Base-by-base conservation (phyloP, 2,113 vertebrate species). In the Tiliqua scincoides region DNA sequence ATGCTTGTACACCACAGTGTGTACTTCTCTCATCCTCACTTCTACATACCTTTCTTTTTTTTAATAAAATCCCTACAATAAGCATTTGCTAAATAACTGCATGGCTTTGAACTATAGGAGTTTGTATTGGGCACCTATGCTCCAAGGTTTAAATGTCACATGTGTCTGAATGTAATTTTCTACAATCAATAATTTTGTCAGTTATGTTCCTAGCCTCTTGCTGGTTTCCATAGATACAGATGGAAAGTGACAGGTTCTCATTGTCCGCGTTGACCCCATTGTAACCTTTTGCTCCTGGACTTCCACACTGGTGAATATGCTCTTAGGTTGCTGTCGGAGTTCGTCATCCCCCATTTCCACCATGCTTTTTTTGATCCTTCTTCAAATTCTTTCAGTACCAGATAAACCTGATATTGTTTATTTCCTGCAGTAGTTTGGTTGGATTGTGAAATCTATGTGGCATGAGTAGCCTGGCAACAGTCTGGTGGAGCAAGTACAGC, bases 171-270 rank as follows among this genome's bases (percentile, higher is more conserved):
- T 61, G 40, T 57, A 76, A 65, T 85, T 86, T 86, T 54, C 73
- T 57, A 0, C 2, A 18, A 95, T 95, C 94, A 92, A 94, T 94
- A 94, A 94, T 93, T 89, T 78, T 85, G 79, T 52, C 88, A 72
- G 61, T 40, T 71, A 59, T 89, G 89, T 94, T 88, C 85, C 59
- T 84, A 87, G 48, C 87, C 70, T 63, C 81, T 77, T 2, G 77
- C 89, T 84, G 84, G 90, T 94, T 52, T 90, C 85, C 89, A 92
- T 93, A 90, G 90, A 73, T 90, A 93, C 93, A 74, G 89, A 83
- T 86, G 74, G 54, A 85, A 84, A 84, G 61, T 86, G 85, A 79
- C 68, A 63, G 1, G 72, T 89, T 70, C 35, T 6, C 48, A 21
- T 32, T 18, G 79, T 87, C 25, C 84, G 65, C 57, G 79, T 87